Percentiles rank a stretch among this genome's conserved stretches.
These are phyloP conservation scores for Thysanoteuthis rhombus DNA, from an alignment of 2,888 invertebrate species.

Conservation along the genomic window DNA sequence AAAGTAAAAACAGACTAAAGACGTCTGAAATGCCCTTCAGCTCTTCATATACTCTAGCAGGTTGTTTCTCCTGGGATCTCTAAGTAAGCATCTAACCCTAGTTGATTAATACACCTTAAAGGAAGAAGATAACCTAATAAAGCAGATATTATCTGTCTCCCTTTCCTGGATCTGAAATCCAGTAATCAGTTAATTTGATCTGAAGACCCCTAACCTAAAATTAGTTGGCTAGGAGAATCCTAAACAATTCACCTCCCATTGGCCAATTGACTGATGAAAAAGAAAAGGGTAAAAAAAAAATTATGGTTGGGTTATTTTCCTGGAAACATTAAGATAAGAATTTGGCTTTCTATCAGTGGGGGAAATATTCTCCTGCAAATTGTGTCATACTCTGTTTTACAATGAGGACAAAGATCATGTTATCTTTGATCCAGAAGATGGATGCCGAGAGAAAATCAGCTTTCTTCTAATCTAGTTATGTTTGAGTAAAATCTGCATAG, in stretches of 20 bases:
- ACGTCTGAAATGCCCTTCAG: not conserved
- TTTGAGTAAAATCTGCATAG: not conserved
- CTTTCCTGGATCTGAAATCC: not conserved
- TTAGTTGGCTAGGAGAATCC: not conserved
- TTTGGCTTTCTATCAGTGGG: not conserved
- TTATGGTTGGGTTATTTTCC: not conserved
- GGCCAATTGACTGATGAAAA: not conserved
- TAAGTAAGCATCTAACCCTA: not conserved
- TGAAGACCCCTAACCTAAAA: not conserved
- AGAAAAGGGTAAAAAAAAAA: not conserved
- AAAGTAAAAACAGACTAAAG: not conserved
- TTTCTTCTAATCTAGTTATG: not conserved
- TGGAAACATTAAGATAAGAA: not conserved
- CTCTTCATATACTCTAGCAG: not conserved
- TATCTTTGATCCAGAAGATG: slow-evolving; percentile 12
- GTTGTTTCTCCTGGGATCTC: not conserved
- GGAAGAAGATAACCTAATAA: not conserved
- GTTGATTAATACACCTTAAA: not conserved
- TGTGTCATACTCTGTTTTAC: not conserved
- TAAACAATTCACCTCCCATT: not conserved
- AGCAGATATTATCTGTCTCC: not conserved
- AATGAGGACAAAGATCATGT: not conserved
- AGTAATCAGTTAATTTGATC: slow-evolving; percentile 12
- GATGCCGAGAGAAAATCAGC: not conserved
- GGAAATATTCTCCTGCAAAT: not conserved